A percentile compares a stretch with the other conserved stretches of the same genome.
These are phyloP conservation scores for Tetragonula carbonaria DNA, from an alignment of 2,888 invertebrate species.

Conservation along the genomic window DNA sequence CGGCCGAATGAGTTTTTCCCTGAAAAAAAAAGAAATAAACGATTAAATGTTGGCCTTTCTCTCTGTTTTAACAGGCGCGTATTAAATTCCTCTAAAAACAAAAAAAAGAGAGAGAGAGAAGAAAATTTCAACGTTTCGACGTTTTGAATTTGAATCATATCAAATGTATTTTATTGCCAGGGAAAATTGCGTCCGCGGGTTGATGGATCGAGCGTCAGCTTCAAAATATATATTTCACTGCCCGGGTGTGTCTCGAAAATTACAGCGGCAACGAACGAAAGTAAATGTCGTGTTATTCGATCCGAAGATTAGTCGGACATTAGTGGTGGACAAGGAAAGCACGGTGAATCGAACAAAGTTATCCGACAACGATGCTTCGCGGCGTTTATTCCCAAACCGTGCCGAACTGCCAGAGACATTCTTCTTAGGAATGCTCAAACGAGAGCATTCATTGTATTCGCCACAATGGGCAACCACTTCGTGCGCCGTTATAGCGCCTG, in stretches of 20 bases:
- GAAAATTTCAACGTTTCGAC: neutral
- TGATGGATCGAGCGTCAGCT: neutral
- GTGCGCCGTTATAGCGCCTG: conserved; percentile 63
- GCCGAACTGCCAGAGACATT: conserved; percentile 67
- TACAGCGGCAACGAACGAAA: too few relatives aligned
- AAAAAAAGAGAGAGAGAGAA: too few relatives aligned
- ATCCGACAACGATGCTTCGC: conserved; percentile 52
- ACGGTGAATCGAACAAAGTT: conserved; percentile 13
- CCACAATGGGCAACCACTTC: conserved; percentile 68
- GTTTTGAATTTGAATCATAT: neutral
- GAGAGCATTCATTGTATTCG: conserved; percentile 69
- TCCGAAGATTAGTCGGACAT: neutral
- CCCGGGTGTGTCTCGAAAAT: too few relatives aligned
- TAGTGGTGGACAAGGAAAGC: conserved; percentile 5
- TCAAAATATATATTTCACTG: neutral
- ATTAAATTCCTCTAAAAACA: neutral
- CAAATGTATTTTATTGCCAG: neutral
- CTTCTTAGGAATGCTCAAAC: conserved; percentile 67
- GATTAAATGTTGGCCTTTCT: neutral
- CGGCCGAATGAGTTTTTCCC: neutral
- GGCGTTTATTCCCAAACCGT: conserved; percentile 44
- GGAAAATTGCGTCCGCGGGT: neutral
- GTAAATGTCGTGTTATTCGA: neutral
- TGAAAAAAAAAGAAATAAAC: neutral
- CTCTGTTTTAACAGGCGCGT: neutral